Evolutionary conservation across 2,888 invertebrate species (phyloP).

Genomic region (Synanthedon myopaeformis): DNA sequence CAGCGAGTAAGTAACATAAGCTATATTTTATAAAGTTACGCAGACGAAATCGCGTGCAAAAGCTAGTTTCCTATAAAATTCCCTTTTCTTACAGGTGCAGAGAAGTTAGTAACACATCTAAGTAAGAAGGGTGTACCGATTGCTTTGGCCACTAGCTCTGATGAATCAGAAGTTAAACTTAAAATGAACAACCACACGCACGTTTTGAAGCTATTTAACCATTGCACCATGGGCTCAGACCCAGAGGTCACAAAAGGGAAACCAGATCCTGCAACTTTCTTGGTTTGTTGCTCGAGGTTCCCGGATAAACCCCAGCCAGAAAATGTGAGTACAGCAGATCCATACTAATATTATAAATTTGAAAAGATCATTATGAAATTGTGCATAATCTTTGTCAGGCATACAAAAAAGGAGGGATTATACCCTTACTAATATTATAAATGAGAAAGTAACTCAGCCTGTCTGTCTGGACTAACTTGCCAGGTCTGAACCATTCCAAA

Average conservation of each 20-base stretch:
- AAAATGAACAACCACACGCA: slow-evolving; percentile 77
- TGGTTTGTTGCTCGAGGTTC: slow-evolving; percentile 82
- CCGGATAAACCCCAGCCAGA: slow-evolving; percentile 73
- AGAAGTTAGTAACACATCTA: slow-evolving; percentile 80
- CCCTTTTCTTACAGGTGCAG: slow-evolving; percentile 73
- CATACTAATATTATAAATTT: not conserved
- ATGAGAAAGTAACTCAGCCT: too few species aligned
- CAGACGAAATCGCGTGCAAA: not conserved
- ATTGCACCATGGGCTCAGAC: slow-evolving; percentile 84
- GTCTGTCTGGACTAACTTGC: too few species aligned
- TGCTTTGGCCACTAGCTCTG: slow-evolving; percentile 88
- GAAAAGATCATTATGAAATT: too few species aligned
- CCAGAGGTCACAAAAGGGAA: slow-evolving; percentile 87
- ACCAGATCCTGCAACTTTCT: slow-evolving; percentile 88
- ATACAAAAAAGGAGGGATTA: too few species aligned
- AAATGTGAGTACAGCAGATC: slow-evolving; percentile 39
- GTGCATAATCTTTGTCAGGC: too few species aligned
- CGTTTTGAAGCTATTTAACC: slow-evolving; percentile 75
- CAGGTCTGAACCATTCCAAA: too few species aligned
- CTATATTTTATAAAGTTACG: too few species aligned
- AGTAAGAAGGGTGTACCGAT: slow-evolving; percentile 80
- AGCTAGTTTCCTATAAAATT: not conserved
- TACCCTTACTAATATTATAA: too few species aligned
- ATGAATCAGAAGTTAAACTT: slow-evolving; percentile 75
- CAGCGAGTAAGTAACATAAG: too few species aligned